Conservation (phyloP, 2,113 vertebrate species). For the Trematocara unimaculatum region DNA sequence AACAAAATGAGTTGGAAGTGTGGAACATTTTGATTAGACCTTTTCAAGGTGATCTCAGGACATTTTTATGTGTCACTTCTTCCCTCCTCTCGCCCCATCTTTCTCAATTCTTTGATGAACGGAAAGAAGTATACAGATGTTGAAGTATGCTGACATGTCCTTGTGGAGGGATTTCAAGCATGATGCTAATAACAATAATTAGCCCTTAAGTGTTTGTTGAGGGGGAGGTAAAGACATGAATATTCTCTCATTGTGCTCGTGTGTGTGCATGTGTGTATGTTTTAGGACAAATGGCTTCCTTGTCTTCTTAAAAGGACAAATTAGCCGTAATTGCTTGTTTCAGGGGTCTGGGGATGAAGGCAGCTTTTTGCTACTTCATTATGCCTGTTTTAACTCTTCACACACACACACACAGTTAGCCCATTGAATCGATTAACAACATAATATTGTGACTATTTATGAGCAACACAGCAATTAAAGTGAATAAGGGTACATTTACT, state of each 20-base stretch:
- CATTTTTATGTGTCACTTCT: constrained; percentile 62
- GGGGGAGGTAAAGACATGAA: constrained; percentile 72
- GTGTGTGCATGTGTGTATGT: constrained; percentile 10
- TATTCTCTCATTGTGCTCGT: constrained; percentile 64
- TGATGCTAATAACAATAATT: constrained; percentile 82
- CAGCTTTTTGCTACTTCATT: constrained; percentile 62
- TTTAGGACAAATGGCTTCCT: constrained; percentile 64
- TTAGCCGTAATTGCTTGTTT: constrained; percentile 73
- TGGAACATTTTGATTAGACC: constrained; percentile 61
- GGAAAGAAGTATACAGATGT: constrained; percentile 50
- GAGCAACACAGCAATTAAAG: constrained; percentile 43
- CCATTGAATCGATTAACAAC: constrained; percentile 37
- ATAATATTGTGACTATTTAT: constrained; percentile 56
- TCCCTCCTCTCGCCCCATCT: not conserved
- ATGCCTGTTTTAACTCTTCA: constrained; percentile 41
- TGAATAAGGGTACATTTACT: constrained; percentile 18
- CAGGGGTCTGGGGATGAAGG: constrained; percentile 54
- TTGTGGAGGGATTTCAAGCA: constrained; percentile 77
- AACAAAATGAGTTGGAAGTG: constrained; percentile 39
- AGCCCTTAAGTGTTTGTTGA: constrained; percentile 74
- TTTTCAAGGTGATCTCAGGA: constrained; percentile 73
- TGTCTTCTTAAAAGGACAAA: constrained; percentile 72
- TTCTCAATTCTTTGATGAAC: constrained; percentile 24
- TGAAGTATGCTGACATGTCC: constrained; percentile 75
- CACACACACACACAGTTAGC: not conserved